A percentile compares a stretch with the other conserved stretches of the same genome.
Conservation (phyloP, 2,888 invertebrate genomes). For the Monopis laevigella region DNA sequence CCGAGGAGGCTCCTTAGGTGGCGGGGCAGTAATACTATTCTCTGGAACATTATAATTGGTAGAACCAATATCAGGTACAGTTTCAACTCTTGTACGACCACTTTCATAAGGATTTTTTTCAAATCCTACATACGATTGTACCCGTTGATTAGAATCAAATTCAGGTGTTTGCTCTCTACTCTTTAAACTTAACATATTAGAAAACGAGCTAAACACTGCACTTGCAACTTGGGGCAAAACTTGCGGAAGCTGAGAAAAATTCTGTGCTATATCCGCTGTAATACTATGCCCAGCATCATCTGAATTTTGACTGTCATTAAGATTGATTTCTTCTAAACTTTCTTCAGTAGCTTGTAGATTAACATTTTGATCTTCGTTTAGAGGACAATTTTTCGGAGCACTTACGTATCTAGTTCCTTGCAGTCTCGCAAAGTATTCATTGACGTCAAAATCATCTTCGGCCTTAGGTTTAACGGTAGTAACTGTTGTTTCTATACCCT, state of each 20-base stretch:
- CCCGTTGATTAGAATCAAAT: background rate
- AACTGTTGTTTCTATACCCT: no score
- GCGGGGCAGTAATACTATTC: background rate
- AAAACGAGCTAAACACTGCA: slow-evolving; percentile 71
- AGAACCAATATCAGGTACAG: background rate
- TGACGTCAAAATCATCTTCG: slow-evolving; percentile 59
- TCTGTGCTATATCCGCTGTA: slow-evolving; percentile 60
- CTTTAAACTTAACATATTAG: slow-evolving; percentile 56
- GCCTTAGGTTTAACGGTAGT: slow-evolving; percentile 23
- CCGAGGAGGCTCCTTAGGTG: slow-evolving; percentile 32
- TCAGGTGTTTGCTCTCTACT: slow-evolving; percentile 40
- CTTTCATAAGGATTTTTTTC: background rate
- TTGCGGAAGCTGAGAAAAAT: slow-evolving; percentile 65
- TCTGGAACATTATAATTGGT: background rate
- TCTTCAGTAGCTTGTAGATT: slow-evolving; percentile 54
- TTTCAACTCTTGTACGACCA: no score
- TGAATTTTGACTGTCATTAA: slow-evolving; percentile 37
- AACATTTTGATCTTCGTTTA: slow-evolving; percentile 58
- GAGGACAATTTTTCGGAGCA: slow-evolving; percentile 43
- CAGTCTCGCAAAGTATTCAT: slow-evolving; percentile 55
- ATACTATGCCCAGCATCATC: slow-evolving; percentile 39
- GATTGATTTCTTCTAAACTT: slow-evolving; percentile 48
- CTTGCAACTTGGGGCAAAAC: slow-evolving; percentile 70
- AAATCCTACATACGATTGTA: no score
- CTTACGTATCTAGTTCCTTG: slow-evolving; percentile 56